phyloP scores from a whole-genome alignment of 2,113 vertebrate species.

The Dicerorhinus sumatrensis region DNA sequence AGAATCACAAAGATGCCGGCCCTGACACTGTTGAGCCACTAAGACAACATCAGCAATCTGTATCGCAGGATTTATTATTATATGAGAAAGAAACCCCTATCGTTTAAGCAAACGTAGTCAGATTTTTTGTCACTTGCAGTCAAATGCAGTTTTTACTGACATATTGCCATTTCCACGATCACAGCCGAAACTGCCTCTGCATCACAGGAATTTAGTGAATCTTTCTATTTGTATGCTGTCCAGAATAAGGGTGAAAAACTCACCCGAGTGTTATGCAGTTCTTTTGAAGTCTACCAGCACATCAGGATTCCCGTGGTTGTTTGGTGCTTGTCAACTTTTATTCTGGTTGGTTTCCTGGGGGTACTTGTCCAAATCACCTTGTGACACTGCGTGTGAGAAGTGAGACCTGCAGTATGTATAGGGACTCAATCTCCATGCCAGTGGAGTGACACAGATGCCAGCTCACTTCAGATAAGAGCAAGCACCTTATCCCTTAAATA shows the following conservation, averaged over 20 bases:
- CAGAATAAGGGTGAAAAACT: neutral
- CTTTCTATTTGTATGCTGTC: neutral
- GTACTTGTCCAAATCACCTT: neutral
- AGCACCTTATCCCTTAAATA: neutral
- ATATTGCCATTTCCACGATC: neutral
- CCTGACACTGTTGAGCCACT: neutral
- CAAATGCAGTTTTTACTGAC: neutral
- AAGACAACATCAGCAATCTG: neutral
- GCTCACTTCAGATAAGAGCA: neutral
- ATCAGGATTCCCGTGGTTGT: neutral
- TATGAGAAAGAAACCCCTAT: neutral
- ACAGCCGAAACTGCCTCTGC: neutral
- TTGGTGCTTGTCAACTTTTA: neutral
- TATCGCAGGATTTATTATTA: neutral
- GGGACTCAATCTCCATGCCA: neutral
- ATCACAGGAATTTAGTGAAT: neutral
- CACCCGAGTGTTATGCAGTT: neutral
- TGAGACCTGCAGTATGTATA: neutral
- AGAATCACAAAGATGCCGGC: neutral
- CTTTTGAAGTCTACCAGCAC: neutral
- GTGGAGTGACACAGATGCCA: neutral
- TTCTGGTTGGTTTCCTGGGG: neutral
- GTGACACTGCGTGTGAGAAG: neutral
- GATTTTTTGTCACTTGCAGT: neutral
- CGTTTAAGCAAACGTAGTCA: neutral